Base-by-base conservation (phyloP, 2,797 vertebrate species). In the Halcyon leucocephala region DNA sequence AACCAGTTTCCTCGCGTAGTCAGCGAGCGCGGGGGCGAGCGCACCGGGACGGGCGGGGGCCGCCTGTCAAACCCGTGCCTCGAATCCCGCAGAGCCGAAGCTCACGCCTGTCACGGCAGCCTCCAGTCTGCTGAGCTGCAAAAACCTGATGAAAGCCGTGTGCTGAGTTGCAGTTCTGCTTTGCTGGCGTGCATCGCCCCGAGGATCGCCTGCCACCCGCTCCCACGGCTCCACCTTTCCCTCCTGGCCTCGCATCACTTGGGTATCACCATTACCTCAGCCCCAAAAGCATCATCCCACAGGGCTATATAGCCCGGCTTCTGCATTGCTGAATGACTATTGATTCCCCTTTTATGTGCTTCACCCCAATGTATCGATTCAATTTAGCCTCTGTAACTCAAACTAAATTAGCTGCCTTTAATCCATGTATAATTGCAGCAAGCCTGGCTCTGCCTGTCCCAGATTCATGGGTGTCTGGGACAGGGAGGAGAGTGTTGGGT, bases 351-450 rank as follows among this genome's bases (percentile, higher is more conserved):
- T 65, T 76, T 25, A 33, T 42, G 41, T 46, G 58, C 90, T 60
- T 95, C 64, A 48, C 76, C 84, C 90, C 57, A 52, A 31, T 16
- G 0, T 31, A 97, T 95, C 33, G 89, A 97, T 94, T 79, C 70
- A 33, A 65, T 85, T 80, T 25, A 82, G 87, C 80, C 82, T 91
- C 80, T 14, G 14, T 73, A 86, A 83, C 52, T 93, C 92, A 46
- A 84, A 93, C 93, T 83, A 90, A 97, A 97, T 97, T 96, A 93
- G 92, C 93, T 86, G 90, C 39, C 42, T 64, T 86, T 96, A 95
- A 95, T 91, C 82, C 25, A 19, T 8, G 76, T 78, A 69, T 89
- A 96, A 95, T 94, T 93, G 70, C 92, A 51, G 81, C 0, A 2
- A 92, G 77, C 57, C 79, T 8, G 2, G 76, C 82, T 65, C 72